phyloP scores from a whole-genome alignment of 2,113 vertebrate genomes.

The Laticauda laticaudata region DNA sequence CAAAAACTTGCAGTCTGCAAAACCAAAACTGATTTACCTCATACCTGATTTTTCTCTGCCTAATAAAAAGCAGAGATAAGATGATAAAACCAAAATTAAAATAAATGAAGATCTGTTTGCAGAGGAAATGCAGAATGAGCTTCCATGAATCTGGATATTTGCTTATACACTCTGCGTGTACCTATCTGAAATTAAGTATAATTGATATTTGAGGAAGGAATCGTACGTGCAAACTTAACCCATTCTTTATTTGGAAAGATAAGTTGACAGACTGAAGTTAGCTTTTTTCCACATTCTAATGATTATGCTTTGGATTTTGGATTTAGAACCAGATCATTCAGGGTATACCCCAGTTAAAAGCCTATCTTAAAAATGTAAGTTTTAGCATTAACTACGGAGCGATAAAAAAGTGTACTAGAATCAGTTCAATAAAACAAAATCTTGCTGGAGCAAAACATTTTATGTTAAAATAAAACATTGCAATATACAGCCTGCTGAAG shows the following conservation, averaged over 20 bases:
- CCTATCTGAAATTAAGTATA: neutral
- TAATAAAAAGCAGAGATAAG: neutral
- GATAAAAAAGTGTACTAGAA: neutral
- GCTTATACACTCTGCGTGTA: neutral
- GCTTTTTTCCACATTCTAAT: neutral
- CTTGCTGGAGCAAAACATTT: neutral
- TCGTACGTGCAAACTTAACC: neutral
- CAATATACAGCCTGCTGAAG: neutral
- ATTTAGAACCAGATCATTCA: neutral
- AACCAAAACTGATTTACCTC: neutral
- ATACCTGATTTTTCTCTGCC: neutral
- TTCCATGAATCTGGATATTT: neutral
- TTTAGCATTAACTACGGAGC: neutral
- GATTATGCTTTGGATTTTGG: neutral
- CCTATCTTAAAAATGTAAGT: neutral
- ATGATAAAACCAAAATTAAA: neutral
- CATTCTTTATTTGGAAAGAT: neutral
- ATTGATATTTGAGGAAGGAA: neutral
- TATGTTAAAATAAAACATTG: neutral
- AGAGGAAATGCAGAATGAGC: neutral
- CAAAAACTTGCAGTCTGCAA: neutral
- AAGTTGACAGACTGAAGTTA: neutral
- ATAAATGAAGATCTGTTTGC: neutral
- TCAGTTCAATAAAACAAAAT: neutral
- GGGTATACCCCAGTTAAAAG: neutral